These are phyloP conservation scores for Peromyscus eremicus DNA, from an alignment of 2,797 vertebrate genomes.

Conservation along the genomic window DNA sequence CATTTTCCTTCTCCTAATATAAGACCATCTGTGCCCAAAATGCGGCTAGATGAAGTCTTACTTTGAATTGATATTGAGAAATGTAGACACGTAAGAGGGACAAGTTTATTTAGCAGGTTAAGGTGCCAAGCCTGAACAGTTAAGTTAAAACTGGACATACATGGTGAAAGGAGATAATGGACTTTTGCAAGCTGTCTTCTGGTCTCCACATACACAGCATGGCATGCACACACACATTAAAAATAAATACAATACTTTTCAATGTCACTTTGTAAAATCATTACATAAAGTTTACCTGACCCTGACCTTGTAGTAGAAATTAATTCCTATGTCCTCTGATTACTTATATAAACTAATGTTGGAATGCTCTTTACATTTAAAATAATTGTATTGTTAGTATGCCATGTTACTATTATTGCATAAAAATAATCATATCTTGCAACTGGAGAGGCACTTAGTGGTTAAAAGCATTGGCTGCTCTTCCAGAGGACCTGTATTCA, in stretches of 20 bases:
- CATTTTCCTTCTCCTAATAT: background rate
- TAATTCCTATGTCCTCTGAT: conserved; percentile 79
- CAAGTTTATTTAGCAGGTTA: background rate
- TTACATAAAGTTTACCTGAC: conserved; percentile 74
- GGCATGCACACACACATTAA: background rate
- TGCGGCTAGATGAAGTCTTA: conserved; percentile 21
- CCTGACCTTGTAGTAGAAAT: conserved; percentile 85
- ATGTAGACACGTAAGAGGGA: conserved; percentile 45
- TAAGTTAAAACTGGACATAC: background rate
- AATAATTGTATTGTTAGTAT: conserved; percentile 56
- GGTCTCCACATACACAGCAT: background rate
- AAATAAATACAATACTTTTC: background rate
- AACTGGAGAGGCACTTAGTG: too few species aligned
- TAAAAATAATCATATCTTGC: background rate
- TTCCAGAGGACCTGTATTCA: too few species aligned
- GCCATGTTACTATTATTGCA: background rate
- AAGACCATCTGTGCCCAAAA: conserved; percentile 56
- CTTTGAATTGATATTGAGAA: conserved; percentile 63
- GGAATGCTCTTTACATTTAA: conserved; percentile 62
- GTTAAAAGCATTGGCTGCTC: too few species aligned
- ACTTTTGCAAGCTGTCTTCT: background rate
- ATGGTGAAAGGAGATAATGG: background rate
- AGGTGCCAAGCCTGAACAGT: background rate
- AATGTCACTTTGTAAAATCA: conserved; percentile 69
- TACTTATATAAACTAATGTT: conserved; percentile 20